These are phyloP conservation scores for Acrossocheilus wenchowensis DNA, from an alignment of 2,797 vertebrate species.

Conservation along the genomic window DNA sequence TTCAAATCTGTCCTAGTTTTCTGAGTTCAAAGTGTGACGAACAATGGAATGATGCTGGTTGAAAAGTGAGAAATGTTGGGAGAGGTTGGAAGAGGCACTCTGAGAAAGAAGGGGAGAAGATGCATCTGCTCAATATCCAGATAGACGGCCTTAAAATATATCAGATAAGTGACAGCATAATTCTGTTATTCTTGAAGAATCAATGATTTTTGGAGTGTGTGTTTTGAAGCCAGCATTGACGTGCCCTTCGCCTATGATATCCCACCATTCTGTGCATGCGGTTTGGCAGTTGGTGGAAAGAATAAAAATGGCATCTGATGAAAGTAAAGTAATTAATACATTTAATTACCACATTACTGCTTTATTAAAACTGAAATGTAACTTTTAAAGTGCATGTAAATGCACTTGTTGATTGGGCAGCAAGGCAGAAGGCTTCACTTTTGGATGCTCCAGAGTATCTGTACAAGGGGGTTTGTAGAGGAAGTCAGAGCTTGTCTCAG, in stretches of 20 bases:
- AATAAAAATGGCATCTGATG: neutral
- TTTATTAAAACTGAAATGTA: neutral
- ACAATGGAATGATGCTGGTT: slow-evolving; percentile 19
- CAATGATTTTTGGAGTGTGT: neutral
- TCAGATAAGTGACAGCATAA: slow-evolving; percentile 11
- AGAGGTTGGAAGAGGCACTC: neutral
- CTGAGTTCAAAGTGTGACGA: neutral
- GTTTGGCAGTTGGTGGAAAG: neutral
- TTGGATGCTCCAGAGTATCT: slow-evolving; percentile 37
- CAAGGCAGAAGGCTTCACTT: neutral
- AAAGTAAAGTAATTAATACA: neutral
- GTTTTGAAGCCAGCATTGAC: slow-evolving; percentile 6
- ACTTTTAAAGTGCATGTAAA: neutral
- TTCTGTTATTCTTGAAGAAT: slow-evolving; percentile 32
- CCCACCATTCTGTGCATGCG: neutral
- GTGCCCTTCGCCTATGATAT: neutral
- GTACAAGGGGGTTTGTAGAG: slow-evolving; percentile 29
- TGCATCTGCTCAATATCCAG: slow-evolving; percentile 8
- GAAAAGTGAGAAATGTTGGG: neutral
- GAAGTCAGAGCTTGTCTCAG: slow-evolving; percentile 52
- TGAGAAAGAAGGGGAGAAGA: neutral
- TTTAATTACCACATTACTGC: neutral
- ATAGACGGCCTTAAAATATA: slow-evolving; percentile 29
- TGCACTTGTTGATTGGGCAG: neutral
- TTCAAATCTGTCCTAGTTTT: slow-evolving; percentile 27